Evolutionary conservation across 2,888 invertebrate genomes (phyloP).

Genomic region (Lasioglossum pauxillum): DNA sequence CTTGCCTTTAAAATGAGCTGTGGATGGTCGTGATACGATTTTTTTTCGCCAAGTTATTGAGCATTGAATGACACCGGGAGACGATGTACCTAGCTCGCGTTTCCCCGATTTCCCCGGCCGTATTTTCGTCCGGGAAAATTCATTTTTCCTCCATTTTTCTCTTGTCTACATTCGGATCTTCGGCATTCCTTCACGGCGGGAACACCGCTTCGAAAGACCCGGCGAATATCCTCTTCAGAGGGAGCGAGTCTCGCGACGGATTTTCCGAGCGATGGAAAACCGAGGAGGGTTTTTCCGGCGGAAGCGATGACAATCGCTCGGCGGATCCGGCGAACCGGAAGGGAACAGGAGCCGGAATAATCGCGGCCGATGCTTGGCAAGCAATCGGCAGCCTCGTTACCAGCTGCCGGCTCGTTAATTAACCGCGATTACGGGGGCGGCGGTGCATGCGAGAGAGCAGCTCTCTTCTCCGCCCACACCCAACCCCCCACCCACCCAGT

Average conservation of each 20-base stretch:
- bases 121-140: neutral
- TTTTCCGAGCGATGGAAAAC: constrained; percentile 19
- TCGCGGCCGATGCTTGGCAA: constrained; percentile 75
- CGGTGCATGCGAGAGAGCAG: constrained; percentile 77
- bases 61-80: too few species aligned
- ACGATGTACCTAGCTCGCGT: too few species aligned
- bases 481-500: neutral
- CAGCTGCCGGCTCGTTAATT: constrained; percentile 78
- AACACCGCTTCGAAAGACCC: neutral
- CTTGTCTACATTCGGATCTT: neutral
- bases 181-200: neutral
- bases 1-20: accelerated
- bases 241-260: neutral
- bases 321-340: constrained; percentile 73
- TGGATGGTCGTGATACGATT: accelerated
- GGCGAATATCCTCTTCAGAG: neutral
- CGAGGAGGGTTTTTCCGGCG: constrained; percentile 20
- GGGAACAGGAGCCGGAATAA: constrained; percentile 75
- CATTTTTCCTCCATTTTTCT: neutral
- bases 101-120: neutral
- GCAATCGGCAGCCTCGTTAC: constrained; percentile 81
- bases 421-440: constrained; percentile 80
- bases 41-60: neutral
- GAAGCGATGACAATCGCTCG: constrained; percentile 71
- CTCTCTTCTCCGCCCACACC: constrained; percentile 32